These are phyloP conservation scores for Andrena haemorrhoa DNA, from an alignment of 2,888 invertebrate species.

Conservation along the genomic window DNA sequence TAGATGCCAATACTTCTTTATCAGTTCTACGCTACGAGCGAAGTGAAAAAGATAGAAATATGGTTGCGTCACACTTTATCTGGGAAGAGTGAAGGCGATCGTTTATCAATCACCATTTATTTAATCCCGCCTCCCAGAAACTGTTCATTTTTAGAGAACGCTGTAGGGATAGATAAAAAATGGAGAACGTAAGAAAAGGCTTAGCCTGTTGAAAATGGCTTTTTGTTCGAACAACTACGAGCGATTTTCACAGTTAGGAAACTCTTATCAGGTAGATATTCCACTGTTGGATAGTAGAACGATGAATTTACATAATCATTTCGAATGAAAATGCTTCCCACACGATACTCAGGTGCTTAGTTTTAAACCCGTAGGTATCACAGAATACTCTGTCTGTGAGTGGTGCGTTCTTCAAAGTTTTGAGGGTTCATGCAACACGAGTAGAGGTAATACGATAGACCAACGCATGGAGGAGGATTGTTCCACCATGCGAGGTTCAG, in stretches of 20 bases:
- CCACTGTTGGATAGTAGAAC: not conserved
- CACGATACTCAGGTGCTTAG: too few relatives aligned
- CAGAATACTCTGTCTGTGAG: not conserved
- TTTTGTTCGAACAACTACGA: not conserved
- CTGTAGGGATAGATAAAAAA: conserved; percentile 16
- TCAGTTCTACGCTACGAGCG: not conserved
- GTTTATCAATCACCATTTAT: conserved; percentile 32
- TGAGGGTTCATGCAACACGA: not conserved
- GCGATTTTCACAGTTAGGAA: not conserved
- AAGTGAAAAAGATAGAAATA: conserved; percentile 24
- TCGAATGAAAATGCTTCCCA: not conserved
- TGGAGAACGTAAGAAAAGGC: conserved; percentile 22
- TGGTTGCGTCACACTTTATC: conserved; percentile 16
- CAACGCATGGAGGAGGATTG: not conserved
- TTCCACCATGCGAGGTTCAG: not conserved
- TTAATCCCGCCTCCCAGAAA: not conserved
- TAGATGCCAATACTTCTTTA: not conserved
- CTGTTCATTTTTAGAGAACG: conserved; percentile 18
- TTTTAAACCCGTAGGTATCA: too few relatives aligned
- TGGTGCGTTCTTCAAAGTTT: conserved; percentile 7
- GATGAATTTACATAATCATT: conserved; percentile 14
- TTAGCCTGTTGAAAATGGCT: too few relatives aligned
- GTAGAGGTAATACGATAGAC: not conserved
- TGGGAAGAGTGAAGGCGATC: conserved; percentile 2
- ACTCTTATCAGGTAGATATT: not conserved